Conservation (phyloP, 2,113 vertebrate species). For the Echinops telfairi region DNA sequence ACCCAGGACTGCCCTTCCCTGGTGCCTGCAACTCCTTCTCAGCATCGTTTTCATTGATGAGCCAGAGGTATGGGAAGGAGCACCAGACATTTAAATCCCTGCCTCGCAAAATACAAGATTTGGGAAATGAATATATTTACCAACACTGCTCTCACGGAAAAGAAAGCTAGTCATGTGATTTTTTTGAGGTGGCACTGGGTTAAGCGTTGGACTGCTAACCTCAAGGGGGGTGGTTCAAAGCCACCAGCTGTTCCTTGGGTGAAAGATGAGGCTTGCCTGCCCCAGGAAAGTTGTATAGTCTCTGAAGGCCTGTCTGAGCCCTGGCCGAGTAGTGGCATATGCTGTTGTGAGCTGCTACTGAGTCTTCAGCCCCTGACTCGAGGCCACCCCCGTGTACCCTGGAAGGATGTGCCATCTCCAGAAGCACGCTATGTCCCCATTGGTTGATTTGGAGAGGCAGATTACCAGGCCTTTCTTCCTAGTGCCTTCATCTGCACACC, state of each 20-base stretch:
- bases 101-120: neutral
- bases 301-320: too few species aligned
- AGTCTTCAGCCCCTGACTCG: neutral
- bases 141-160: neutral
- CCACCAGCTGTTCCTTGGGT: too few species aligned
- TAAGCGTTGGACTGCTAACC: too few species aligned
- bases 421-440: neutral
- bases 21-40: too few species aligned
- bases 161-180: neutral
- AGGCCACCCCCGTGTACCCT: neutral
- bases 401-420: neutral
- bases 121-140: constrained; percentile 36
- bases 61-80: neutral
- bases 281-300: too few species aligned
- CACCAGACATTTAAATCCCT: constrained; percentile 54
- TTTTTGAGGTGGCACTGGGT: too few species aligned
- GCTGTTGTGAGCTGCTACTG: neutral
- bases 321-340: neutral
- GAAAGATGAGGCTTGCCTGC: too few species aligned
- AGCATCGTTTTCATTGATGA: too few species aligned
- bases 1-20: neutral
- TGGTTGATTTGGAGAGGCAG: neutral
- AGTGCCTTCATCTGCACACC: neutral
- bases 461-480: neutral
- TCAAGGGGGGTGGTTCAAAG: too few species aligned